A percentile compares a stretch with the other conserved stretches of the same genome.
Conservation (phyloP, 2,113 vertebrate species). For the Eublepharis macularius region DNA sequence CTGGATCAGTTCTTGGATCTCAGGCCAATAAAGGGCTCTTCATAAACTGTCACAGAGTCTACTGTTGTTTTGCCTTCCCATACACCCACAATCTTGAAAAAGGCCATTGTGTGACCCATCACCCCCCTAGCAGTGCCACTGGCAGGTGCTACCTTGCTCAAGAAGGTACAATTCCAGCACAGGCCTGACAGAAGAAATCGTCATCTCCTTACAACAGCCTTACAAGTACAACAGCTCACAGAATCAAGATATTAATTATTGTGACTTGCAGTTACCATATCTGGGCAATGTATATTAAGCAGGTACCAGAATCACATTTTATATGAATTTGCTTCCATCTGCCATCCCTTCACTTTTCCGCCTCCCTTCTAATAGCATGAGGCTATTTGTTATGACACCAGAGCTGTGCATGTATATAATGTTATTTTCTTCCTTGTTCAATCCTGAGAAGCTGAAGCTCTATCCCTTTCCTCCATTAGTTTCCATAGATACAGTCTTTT, state of each 20-base stretch:
- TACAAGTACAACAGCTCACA: not conserved
- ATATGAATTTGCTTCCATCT: not conserved
- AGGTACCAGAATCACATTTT: not conserved
- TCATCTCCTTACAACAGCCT: not conserved
- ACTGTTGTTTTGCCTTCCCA: not conserved
- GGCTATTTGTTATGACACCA: slow-evolving; percentile 35
- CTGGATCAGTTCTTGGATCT: not conserved
- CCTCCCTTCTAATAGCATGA: not conserved
- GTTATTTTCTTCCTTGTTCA: slow-evolving; percentile 41
- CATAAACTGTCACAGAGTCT: not conserved
- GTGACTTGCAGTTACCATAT: not conserved
- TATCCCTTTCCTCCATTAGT: slow-evolving; percentile 49
- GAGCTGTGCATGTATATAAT: slow-evolving; percentile 23
- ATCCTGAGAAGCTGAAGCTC: slow-evolving; percentile 46
- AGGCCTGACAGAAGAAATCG: not conserved
- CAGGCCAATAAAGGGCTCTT: not conserved
- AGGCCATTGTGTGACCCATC: not conserved
- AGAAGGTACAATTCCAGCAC: not conserved
- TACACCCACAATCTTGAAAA: not conserved
- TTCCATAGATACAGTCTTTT: slow-evolving; percentile 64
- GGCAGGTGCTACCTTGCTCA: not conserved
- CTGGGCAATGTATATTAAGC: not conserved
- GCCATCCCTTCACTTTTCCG: not conserved
- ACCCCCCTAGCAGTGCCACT: not conserved
- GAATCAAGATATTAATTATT: not conserved